Evolutionary conservation across 2,113 vertebrate species (phyloP).

Genomic region (Plecotus auritus): DNA sequence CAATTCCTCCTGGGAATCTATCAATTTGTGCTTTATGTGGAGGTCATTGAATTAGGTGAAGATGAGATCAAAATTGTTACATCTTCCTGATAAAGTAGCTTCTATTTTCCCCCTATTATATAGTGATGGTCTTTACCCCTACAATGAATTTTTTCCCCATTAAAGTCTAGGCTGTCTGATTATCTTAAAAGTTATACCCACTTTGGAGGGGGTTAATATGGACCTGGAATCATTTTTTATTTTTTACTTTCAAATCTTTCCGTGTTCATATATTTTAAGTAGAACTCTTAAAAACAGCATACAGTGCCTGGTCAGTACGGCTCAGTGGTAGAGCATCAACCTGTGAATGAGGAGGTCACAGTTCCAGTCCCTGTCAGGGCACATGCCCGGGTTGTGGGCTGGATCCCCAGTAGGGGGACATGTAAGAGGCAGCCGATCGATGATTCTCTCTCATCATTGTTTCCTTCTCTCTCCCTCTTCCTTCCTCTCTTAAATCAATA

Average conservation of each 20-base stretch:
- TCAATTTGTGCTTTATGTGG: not conserved
- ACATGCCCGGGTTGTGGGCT: too few relatives aligned
- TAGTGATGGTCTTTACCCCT: not conserved
- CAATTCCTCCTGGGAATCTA: not conserved
- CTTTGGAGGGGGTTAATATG: not conserved
- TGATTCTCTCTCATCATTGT: too few relatives aligned
- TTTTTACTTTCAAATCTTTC: slow-evolving; percentile 29
- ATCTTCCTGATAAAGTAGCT: not conserved
- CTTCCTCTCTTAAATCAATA: too few relatives aligned
- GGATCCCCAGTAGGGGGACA: too few relatives aligned
- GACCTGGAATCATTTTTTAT: not conserved
- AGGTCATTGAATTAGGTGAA: not conserved
- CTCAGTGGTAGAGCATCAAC: too few relatives aligned
- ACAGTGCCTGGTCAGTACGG: not conserved
- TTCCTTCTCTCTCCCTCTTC: too few relatives aligned
- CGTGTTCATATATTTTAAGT: slow-evolving; percentile 28
- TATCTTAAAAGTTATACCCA: slow-evolving; percentile 23
- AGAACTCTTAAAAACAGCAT: slow-evolving; percentile 39
- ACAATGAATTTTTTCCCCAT: slow-evolving; percentile 11
- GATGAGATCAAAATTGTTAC: slow-evolving; percentile 1
- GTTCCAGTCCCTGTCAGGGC: too few relatives aligned
- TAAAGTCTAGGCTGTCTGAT: not conserved
- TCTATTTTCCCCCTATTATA: not conserved
- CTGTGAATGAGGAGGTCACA: too few relatives aligned
- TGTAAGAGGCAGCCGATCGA: too few relatives aligned